A percentile compares a stretch with the other conserved stretches of the same genome.
phyloP scores from a whole-genome alignment of 1,140 invertebrate species.

The Drosophila pandora region DNA sequence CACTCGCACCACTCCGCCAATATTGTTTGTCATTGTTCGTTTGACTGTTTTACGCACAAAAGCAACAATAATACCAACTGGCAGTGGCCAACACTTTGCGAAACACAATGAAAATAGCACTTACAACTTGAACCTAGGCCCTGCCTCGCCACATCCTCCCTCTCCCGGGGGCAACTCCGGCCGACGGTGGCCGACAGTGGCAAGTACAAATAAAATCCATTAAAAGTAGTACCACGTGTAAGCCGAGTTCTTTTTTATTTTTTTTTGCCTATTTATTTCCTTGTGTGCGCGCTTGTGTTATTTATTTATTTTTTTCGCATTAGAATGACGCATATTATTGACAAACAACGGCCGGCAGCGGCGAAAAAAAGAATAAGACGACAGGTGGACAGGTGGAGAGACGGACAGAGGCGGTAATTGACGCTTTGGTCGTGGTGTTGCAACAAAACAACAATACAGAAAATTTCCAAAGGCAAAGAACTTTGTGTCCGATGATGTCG shows the following conservation, averaged over 20 bases:
- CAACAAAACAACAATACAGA: slow-evolving; percentile 26
- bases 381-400: slow-evolving; percentile 7
- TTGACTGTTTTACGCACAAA: slow-evolving; percentile 53
- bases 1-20: slow-evolving; percentile 6
- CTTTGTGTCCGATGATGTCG: slow-evolving; percentile 49
- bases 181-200: slow-evolving; percentile 54
- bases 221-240: slow-evolving; percentile 76
- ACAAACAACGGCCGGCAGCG: slow-evolving; percentile 30
- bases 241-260: slow-evolving; percentile 40
- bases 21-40: slow-evolving; percentile 56
- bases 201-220: slow-evolving; percentile 81
- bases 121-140: slow-evolving; percentile 51
- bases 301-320: slow-evolving; percentile 63
- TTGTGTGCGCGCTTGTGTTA: slow-evolving; percentile 19
- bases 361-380: slow-evolving; percentile 20
- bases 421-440: slow-evolving; percentile 40
- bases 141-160: slow-evolving; percentile 11
- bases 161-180: slow-evolving; percentile 8
- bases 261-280: slow-evolving; percentile 2
- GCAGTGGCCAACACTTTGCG: slow-evolving; percentile 34
- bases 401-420: slow-evolving; percentile 35
- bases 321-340: slow-evolving; percentile 78
- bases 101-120: slow-evolving; percentile 53
- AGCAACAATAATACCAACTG: slow-evolving; percentile 15
- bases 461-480: slow-evolving; percentile 54